Evolutionary conservation across 1,140 invertebrate genomes (phyloP), one percentile per base, ranked within the genome.

Genomic region (Plodia interpunctella): DNA sequence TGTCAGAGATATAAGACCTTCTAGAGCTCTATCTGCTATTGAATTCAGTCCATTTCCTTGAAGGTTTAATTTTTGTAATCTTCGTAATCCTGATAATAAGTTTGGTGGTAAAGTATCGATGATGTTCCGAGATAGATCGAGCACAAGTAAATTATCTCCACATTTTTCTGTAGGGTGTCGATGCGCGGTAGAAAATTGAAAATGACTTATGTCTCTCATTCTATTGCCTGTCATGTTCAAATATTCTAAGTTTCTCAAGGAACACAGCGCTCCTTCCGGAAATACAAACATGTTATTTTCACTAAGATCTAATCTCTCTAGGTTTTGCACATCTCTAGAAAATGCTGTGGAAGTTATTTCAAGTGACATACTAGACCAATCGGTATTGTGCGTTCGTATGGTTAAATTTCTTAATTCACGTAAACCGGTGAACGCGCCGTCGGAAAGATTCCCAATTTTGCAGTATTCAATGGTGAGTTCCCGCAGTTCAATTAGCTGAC

Each of bases 391-490:
- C 10, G 96, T 97, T 66, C 95, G 92, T 52, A 98, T 92, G 2
- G 96, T 96, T 30, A 97, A 91, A 85, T 96, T 96, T 59, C 95
- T 91, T 50, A 97, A 90, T 80, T 96, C 94, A 49, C 94, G 93
- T 11, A 97, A 91, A 2, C 95, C 95, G 11, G 93, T 92, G 71
- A 97, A 97, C 0, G 96, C 95, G 13, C 95, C 95, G 55, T 95
- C 94, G 2, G 96, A 96, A 18, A 98, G 90, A 77, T 96, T 96
- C 30, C 94, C 94, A 60, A 98, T 95, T 89, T 97, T 97, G 88
- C 97, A 98, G 68, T 95, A 96, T 79, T 98, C 96, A 58, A 98
- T 96, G 10, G 94, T 94, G 5, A 98, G 91, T 65, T 97, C 94
- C 49, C 93, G 92, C 49, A 98, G 88, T 80, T 97, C 96, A 30